phyloP scores from a whole-genome alignment of 1,140 invertebrate species.

The Plectrocnemia conspersa region DNA sequence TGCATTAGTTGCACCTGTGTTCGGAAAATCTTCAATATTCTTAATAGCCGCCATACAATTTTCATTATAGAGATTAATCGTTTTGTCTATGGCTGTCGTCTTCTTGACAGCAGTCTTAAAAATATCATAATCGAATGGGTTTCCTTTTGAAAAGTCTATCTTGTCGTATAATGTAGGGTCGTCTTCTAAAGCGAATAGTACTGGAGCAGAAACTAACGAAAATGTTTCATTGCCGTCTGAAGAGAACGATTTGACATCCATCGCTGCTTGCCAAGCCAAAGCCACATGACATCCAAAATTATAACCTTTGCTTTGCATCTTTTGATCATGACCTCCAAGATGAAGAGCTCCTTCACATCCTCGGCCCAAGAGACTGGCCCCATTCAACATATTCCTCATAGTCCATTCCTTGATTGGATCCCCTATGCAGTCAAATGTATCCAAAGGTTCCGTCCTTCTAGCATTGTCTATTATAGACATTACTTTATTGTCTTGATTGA shows the following conservation, averaged over 20 bases:
- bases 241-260: conserved; percentile 52
- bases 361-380: conserved; percentile 72
- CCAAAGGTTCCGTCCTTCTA: conserved; percentile 35
- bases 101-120: conserved; percentile 47
- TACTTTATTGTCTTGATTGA: conserved; percentile 39
- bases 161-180: conserved; percentile 64
- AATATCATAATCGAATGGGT: conserved; percentile 61
- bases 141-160: conserved; percentile 64
- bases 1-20: conserved; percentile 58
- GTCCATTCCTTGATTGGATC: conserved; percentile 76
- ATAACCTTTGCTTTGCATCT: conserved; percentile 64
- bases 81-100: conserved; percentile 59
- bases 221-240: conserved; percentile 51
- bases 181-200: conserved; percentile 70
- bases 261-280: conserved; percentile 72
- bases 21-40: conserved; percentile 58
- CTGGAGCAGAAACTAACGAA: conserved; percentile 68
- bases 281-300: conserved; percentile 81
- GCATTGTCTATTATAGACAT: conserved; percentile 38
- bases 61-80: conserved; percentile 63
- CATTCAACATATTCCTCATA: conserved; percentile 69
- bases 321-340: conserved; percentile 65
- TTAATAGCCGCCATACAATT: conserved; percentile 65
- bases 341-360: conserved; percentile 76
- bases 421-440: conserved; percentile 52